Conservation (phyloP, 2,888 invertebrate species). For the Crepidodera aurea region DNA sequence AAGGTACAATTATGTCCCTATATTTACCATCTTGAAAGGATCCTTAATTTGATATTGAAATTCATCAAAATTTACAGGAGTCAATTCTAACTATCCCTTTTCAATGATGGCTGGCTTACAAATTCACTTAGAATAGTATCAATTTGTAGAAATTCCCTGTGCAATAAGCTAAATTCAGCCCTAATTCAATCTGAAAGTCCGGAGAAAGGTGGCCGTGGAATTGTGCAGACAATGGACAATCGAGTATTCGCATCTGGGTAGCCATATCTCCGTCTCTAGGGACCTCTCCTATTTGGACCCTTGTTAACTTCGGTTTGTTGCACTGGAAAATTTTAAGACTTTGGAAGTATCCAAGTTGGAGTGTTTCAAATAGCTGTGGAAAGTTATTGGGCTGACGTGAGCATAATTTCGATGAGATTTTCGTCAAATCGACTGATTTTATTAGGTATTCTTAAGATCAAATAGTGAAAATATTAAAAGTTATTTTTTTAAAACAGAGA, state of each 20-base stretch:
- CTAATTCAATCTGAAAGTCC: constrained; percentile 56
- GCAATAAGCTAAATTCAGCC: constrained; percentile 57
- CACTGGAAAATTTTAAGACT: constrained; percentile 49
- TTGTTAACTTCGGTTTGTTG: constrained; percentile 53
- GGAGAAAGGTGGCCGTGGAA: constrained; percentile 52
- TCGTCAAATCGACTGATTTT: background rate
- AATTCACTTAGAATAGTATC: constrained; percentile 45
- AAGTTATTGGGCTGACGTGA: constrained; percentile 16
- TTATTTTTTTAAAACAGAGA: too few species aligned
- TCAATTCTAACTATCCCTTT: constrained; percentile 26
- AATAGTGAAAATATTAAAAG: too few species aligned
- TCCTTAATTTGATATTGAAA: too few species aligned
- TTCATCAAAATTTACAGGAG: too few species aligned
- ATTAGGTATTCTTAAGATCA: too few species aligned
- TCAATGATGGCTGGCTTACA: constrained; percentile 32
- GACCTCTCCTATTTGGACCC: constrained; percentile 52
- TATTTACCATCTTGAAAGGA: too few species aligned
- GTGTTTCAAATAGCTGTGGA: constrained; percentile 14
- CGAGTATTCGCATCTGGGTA: constrained; percentile 59
- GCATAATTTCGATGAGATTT: constrained; percentile 1
- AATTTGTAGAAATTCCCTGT: constrained; percentile 52
- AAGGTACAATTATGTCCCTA: too few species aligned
- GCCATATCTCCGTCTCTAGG: constrained; percentile 49
- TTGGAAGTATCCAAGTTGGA: constrained; percentile 30
- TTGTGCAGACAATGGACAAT: constrained; percentile 58